These are phyloP conservation scores for Zaprionus gabonicus DNA, from an alignment of 1,140 invertebrate genomes.

Conservation along the genomic window DNA sequence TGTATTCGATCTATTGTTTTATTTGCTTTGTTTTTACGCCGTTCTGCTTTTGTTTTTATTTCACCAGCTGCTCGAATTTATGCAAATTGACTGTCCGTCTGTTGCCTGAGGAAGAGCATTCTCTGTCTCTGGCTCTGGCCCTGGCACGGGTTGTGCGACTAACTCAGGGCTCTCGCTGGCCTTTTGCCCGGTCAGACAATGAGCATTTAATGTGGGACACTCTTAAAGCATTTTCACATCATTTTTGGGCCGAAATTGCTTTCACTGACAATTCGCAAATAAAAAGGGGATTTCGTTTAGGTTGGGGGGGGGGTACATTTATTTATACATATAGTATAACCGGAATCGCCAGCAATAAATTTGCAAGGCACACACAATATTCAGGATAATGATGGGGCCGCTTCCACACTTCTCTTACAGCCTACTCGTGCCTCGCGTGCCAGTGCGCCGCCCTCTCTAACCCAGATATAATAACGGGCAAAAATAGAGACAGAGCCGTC, in stretches of 20 bases:
- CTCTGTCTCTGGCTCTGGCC: background rate
- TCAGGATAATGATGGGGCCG: conserved; percentile 3
- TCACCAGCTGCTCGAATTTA: conserved; percentile 62
- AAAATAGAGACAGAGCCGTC: conserved; percentile 21
- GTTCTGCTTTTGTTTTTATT: conserved; percentile 28
- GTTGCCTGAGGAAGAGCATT: conserved; percentile 35
- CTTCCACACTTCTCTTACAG: background rate
- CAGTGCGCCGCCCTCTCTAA: conserved; percentile 21
- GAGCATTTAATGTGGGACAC: conserved; percentile 61
- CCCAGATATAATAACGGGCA: conserved; percentile 18
- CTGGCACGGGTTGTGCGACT: background rate
- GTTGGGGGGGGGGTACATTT: background rate
- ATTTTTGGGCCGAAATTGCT: conserved; percentile 43
- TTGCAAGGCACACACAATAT: conserved; percentile 30
- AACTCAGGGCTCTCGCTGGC: background rate
- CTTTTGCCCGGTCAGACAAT: conserved; percentile 22
- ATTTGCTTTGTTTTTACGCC: background rate
- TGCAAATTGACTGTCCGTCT: conserved; percentile 58
- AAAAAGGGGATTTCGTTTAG: conserved; percentile 24
- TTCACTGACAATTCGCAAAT: conserved; percentile 29
- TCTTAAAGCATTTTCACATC: conserved; percentile 50
- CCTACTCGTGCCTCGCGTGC: conserved; percentile 19
- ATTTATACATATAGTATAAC: conserved; percentile 23
- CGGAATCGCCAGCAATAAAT: conserved; percentile 60
- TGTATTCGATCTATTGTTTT: background rate